Evolutionary conservation across 2,888 invertebrate genomes (phyloP).

Genomic region (Sphaerophoria rueppellii): DNA sequence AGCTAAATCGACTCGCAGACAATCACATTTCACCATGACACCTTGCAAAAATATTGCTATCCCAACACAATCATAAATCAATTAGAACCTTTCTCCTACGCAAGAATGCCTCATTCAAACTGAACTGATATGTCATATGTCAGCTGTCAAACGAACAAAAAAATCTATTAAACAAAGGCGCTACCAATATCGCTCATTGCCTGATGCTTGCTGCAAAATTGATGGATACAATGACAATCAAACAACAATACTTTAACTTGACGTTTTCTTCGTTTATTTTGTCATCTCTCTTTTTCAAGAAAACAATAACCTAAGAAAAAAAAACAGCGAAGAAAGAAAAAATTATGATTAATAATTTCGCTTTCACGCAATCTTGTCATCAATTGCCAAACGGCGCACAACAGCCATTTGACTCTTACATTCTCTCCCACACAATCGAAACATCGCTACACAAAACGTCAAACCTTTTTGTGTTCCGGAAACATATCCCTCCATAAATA

Average conservation of each 20-base stretch:
- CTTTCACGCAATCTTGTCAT: slow-evolving; percentile 70
- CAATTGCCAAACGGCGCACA: slow-evolving; percentile 66
- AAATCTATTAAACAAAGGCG: slow-evolving; percentile 13
- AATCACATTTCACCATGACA: not conserved
- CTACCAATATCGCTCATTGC: not conserved
- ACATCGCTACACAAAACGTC: slow-evolving; percentile 51
- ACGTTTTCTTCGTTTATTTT: slow-evolving; percentile 14
- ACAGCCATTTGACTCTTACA: slow-evolving; percentile 58
- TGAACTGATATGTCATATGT: not conserved
- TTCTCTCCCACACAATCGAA: not conserved
- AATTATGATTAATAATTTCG: slow-evolving; percentile 70
- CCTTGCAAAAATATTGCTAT: not conserved
- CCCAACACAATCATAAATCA: slow-evolving; percentile 33
- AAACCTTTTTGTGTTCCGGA: slow-evolving; percentile 62
- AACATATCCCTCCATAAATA: slow-evolving; percentile 57
- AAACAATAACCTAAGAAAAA: too few species aligned
- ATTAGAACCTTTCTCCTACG: not conserved
- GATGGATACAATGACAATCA: slow-evolving; percentile 28
- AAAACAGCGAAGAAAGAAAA: not conserved
- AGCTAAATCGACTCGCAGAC: not conserved
- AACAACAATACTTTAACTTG: not conserved
- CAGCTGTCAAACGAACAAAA: slow-evolving; percentile 31
- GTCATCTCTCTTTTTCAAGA: slow-evolving; percentile 12
- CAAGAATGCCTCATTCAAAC: not conserved
- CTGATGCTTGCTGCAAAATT: not conserved